Evolutionary conservation across 2,888 invertebrate genomes (phyloP).

Genomic region (Lampropteryx suffumata): DNA sequence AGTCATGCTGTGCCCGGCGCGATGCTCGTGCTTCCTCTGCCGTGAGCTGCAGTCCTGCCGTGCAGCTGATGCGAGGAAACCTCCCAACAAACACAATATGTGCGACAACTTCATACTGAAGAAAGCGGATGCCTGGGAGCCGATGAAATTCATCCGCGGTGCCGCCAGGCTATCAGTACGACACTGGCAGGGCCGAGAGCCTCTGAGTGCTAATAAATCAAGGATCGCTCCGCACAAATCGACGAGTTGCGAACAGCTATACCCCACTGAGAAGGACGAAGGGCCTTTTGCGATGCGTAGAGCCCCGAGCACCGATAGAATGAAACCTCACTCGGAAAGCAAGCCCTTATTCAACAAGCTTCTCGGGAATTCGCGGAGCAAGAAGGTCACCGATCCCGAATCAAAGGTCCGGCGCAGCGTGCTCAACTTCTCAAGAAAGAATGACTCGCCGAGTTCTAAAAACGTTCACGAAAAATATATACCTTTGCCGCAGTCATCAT

Average conservation of each 20-base stretch:
- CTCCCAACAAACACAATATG: slow-evolving; percentile 66
- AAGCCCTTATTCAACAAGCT: slow-evolving; percentile 75
- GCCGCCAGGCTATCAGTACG: slow-evolving; percentile 79
- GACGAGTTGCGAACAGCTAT: slow-evolving; percentile 78
- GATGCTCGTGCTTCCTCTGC: slow-evolving; percentile 89
- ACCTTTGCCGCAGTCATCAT: slow-evolving; percentile 64
- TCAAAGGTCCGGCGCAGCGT: slow-evolving; percentile 68
- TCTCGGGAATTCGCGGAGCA: slow-evolving; percentile 68
- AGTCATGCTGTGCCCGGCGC: slow-evolving; percentile 87
- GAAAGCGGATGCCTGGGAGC: slow-evolving; percentile 79
- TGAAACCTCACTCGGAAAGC: slow-evolving; percentile 65
- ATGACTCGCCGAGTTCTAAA: slow-evolving; percentile 58
- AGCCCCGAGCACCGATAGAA: slow-evolving; percentile 77
- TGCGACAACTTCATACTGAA: slow-evolving; percentile 81
- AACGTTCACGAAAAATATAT: slow-evolving; percentile 77
- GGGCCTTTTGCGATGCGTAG: slow-evolving; percentile 68
- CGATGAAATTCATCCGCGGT: slow-evolving; percentile 74
- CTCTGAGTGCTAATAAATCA: slow-evolving; percentile 64
- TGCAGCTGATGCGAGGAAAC: slow-evolving; percentile 75
- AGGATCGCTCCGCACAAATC: slow-evolving; percentile 70
- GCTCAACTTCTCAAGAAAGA: slow-evolving; percentile 67
- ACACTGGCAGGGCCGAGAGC: slow-evolving; percentile 79
- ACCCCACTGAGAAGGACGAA: slow-evolving; percentile 63
- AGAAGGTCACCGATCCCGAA: slow-evolving; percentile 68
- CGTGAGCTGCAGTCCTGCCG: slow-evolving; percentile 87